Conservation (phyloP, 1,140 invertebrate genomes). For the Nilaparvata lugens region DNA sequence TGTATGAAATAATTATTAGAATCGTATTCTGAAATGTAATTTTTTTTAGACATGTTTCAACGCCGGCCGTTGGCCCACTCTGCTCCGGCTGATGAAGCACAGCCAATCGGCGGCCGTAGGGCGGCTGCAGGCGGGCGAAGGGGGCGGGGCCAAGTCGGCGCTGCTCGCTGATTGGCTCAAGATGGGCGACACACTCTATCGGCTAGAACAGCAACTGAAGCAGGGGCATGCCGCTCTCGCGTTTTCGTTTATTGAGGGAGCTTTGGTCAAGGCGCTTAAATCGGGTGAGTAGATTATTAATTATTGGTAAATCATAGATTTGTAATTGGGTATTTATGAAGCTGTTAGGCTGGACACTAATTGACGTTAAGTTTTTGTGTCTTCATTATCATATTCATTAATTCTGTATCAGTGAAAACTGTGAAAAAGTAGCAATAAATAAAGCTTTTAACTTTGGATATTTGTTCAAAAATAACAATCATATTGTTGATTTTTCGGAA, state of each 20-base stretch:
- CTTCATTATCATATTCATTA: too few relatives aligned
- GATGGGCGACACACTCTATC: conserved; percentile 59
- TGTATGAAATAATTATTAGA: too few relatives aligned
- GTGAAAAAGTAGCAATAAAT: too few relatives aligned
- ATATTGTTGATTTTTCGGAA: too few relatives aligned
- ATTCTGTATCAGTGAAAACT: too few relatives aligned
- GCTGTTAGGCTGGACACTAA: too few relatives aligned
- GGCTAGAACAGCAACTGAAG: conserved; percentile 58
- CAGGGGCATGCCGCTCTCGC: conserved; percentile 58
- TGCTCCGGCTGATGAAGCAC: conserved; percentile 68
- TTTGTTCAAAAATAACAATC: too few relatives aligned
- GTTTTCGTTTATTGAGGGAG: conserved; percentile 90
- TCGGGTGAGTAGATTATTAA: conserved; percentile 43
- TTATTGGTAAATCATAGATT: too few relatives aligned
- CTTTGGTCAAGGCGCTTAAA: conserved; percentile 79
- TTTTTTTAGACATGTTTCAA: conserved; percentile 51
- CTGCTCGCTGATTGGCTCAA: conserved; percentile 37
- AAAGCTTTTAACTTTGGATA: too few relatives aligned
- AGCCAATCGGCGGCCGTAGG: conserved; percentile 58
- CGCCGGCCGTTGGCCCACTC: conserved; percentile 56
- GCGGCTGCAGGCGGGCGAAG: conserved; percentile 35
- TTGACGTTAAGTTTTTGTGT: too few relatives aligned
- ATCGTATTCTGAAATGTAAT: too few relatives aligned
- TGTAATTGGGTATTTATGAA: too few relatives aligned
- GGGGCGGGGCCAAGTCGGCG: conserved; percentile 26